Base-by-base conservation (phyloP, 64 coral and sea anemone species). In the Actinia tenebrosa region DNA sequence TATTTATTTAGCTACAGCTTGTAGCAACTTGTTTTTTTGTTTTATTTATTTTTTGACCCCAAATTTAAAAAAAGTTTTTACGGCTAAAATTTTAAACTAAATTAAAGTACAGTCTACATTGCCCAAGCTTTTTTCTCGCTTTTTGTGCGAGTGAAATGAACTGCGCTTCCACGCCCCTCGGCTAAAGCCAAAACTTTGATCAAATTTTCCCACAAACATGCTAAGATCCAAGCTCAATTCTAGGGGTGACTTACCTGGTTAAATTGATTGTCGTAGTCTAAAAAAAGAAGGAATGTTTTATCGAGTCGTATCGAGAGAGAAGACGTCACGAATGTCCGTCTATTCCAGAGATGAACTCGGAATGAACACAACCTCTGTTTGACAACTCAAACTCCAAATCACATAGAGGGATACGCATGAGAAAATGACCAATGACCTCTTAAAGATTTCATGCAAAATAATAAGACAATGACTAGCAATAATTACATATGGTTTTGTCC, bases 391-490 rank as follows among this genome's bases (percentile, higher is more conserved):
- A 75, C 6, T 30, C 26, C 69, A 30, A 75, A 75, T 75, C 10
- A 75, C 42, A 27, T 42, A 27, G 27, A 37, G 69, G 69, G 69
- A 75, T 25, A 75, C 69, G 69, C 69, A 30, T 75, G 69, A 75
- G 69, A 75, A 75, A 30, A 75, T 75, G 26, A 75, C 26, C 63
- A 66, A 66, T 75, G 69, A 75, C 69, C 23, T 71, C 7, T 75
- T 16, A 30, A 75, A 75, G 69, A 75, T 75, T 75, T 75, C 7
- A 25, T 75, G 11, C 69, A 10, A 75, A 72, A 75, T 10, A 25
- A 75, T 10, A 25, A 75, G 14, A 75, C 69, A 75, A 75, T 42
- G 69, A 75, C 25, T n/a, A 30, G 26, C 25, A 37, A 30, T 75
- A 42, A 75, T 75, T 30, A 75, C 42, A 30, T 15, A 75, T 43